Conservation (phyloP, 2,113 vertebrate genomes). For the Strigops habroptila region DNA sequence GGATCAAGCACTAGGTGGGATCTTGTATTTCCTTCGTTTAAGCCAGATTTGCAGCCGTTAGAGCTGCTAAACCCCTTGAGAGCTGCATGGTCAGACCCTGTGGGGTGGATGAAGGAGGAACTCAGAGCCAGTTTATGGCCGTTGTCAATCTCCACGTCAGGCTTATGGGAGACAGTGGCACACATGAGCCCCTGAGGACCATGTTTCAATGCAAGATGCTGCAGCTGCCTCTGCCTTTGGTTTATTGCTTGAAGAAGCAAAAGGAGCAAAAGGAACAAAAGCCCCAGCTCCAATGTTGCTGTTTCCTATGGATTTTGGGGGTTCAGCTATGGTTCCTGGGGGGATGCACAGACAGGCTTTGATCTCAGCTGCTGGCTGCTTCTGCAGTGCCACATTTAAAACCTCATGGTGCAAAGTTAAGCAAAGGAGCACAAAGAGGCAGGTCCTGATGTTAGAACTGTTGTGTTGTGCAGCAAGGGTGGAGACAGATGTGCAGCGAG, state of each 20-base stretch:
- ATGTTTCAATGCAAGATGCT: background rate
- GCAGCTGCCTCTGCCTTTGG: background rate
- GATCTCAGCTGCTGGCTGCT: background rate
- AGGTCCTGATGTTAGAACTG: accelerated
- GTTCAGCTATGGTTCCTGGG: background rate
- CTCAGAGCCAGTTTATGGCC: background rate
- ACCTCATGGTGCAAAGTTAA: accelerated
- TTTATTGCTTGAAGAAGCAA: background rate
- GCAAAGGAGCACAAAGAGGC: background rate
- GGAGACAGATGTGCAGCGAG: background rate
- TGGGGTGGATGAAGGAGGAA: background rate
- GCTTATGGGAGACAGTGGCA: background rate
- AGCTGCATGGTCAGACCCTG: background rate
- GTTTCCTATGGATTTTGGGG: background rate
- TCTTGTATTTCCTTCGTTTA: background rate
- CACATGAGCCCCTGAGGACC: accelerated
- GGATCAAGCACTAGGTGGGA: background rate
- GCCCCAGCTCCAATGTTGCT: background rate
- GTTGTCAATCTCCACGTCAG: background rate
- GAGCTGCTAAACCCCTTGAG: background rate
- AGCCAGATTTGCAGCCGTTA: background rate
- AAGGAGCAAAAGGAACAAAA: background rate
- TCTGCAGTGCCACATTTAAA: background rate
- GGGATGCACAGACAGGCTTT: background rate
- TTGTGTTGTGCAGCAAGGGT: background rate